Conservation (phyloP, 37 sponge, comb jelly and placozoan species). For the Bolinopsis microptera region DNA sequence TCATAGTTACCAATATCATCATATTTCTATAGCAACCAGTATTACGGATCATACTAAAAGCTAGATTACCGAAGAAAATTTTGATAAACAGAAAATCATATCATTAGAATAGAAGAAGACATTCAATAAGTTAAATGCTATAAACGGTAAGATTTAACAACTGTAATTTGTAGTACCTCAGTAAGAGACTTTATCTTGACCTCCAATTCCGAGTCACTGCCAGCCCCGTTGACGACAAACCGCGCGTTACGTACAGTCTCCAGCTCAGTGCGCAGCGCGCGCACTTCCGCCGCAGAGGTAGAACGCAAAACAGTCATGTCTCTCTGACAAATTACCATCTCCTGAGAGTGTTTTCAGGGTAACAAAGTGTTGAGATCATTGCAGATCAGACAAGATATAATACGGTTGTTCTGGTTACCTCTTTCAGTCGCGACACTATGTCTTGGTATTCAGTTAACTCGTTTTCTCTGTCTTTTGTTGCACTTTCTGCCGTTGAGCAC, state of each 20-base stretch:
- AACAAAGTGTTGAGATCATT: not conserved
- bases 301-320: not conserved
- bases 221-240: not conserved
- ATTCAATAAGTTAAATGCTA: too few species aligned
- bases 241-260: not conserved
- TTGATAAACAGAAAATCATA: too few species aligned
- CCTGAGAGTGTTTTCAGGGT: not conserved
- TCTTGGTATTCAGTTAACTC: not conserved
- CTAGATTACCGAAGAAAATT: too few species aligned
- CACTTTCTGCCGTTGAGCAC: not conserved
- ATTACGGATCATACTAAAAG: too few species aligned
- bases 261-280: not conserved
- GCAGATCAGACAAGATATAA: too few species aligned
- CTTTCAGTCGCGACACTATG: not conserved
- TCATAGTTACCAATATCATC: too few species aligned
- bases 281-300: not conserved
- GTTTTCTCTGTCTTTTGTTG: not conserved
- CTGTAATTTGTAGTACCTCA: too few species aligned
- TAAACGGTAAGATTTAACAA: too few species aligned
- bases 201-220: not conserved
- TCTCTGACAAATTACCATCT: not conserved
- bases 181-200: conserved; percentile 47
- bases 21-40: too few species aligned
- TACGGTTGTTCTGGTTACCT: too few species aligned
- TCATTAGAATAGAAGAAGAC: too few species aligned